phyloP scores from a whole-genome alignment of 2,888 invertebrate species.

The Drosophila niveifrons region DNA sequence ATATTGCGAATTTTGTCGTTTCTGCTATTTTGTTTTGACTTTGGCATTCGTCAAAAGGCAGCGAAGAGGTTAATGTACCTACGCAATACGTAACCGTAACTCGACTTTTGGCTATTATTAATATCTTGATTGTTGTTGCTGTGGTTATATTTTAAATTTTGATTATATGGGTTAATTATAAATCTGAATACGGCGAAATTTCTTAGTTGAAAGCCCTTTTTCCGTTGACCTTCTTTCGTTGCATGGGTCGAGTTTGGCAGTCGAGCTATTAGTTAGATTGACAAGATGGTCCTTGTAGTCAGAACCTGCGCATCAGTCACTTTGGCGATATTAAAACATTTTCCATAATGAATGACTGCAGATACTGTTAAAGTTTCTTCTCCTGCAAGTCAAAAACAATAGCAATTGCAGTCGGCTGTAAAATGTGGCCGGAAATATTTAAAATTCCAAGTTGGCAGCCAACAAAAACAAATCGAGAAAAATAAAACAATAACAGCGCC shows the following conservation, averaged over 20 bases:
- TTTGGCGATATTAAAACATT: conserved; percentile 66
- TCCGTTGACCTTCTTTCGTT: conserved; percentile 42
- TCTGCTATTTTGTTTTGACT: conserved; percentile 69
- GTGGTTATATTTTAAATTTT: conserved; percentile 25
- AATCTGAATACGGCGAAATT: conserved; percentile 41
- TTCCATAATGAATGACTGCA: conserved; percentile 72
- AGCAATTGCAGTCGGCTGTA: conserved; percentile 59
- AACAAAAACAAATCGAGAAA: conserved; percentile 20
- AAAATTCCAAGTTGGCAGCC: conserved; percentile 42
- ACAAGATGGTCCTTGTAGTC: conserved; percentile 44
- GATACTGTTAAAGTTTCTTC: conserved; percentile 54
- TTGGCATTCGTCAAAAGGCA: conserved; percentile 49
- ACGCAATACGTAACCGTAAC: conserved; percentile 53
- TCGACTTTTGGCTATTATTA: conserved; percentile 32
- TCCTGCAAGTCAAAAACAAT: conserved; percentile 58
- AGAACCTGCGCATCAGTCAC: conserved; percentile 27
- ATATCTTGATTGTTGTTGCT: conserved; percentile 21
- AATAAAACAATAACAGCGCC: conserved; percentile 8
- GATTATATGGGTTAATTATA: conserved; percentile 69
- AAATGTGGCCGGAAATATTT: conserved; percentile 74
- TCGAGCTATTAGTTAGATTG: conserved; percentile 69
- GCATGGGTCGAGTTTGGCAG: conserved; percentile 23
- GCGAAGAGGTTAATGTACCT: conserved; percentile 55
- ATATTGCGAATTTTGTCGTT: conserved; percentile 61
- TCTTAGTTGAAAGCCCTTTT: conserved; percentile 16